These are phyloP conservation scores for Mastigias papua DNA, from an alignment of 30 jellyfish, hydroid and myxozoan genomes.

Conservation along the genomic window DNA sequence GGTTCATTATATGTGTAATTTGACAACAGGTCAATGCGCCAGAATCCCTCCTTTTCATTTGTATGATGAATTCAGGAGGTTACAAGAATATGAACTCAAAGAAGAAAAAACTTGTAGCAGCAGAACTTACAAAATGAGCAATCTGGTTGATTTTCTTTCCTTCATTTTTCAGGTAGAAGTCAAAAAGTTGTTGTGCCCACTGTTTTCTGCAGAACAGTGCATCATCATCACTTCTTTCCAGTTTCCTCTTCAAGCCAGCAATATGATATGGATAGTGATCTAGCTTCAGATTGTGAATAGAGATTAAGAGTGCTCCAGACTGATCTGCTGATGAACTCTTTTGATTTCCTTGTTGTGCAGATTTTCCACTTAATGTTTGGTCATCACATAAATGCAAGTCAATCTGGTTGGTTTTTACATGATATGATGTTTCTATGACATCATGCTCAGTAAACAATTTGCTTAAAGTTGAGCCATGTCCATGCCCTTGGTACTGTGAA, in stretches of 20 bases:
- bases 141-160: slow-evolving; percentile 59
- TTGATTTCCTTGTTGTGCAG: slow-evolving; percentile 5
- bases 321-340: slow-evolving; percentile 35
- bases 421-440: slow-evolving; percentile 91
- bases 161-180: slow-evolving; percentile 82
- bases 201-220: slow-evolving; percentile 82
- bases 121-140: slow-evolving; percentile 26
- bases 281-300: slow-evolving; percentile 64
- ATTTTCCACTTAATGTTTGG: slow-evolving; percentile 72
- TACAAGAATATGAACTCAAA: too few relatives aligned
- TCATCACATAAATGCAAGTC: slow-evolving; percentile 98
- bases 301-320: slow-evolving; percentile 92
- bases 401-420: slow-evolving; percentile 78
- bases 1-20: too few relatives aligned
- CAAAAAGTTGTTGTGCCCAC: slow-evolving; percentile 96
- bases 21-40: too few relatives aligned
- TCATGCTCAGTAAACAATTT: slow-evolving; percentile 81
- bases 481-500: slow-evolving; percentile 53
- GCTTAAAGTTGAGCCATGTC: slow-evolving; percentile 58
- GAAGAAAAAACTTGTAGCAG: too few relatives aligned
- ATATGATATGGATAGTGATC: slow-evolving; percentile 98
- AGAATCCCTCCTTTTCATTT: too few relatives aligned
- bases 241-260: slow-evolving; percentile 82
- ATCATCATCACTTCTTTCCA: slow-evolving; percentile 73
- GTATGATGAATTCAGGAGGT: too few relatives aligned